These are phyloP conservation scores for Microtus ochrogaster DNA, from an alignment of 2,113 vertebrate genomes.

Conservation along the genomic window DNA sequence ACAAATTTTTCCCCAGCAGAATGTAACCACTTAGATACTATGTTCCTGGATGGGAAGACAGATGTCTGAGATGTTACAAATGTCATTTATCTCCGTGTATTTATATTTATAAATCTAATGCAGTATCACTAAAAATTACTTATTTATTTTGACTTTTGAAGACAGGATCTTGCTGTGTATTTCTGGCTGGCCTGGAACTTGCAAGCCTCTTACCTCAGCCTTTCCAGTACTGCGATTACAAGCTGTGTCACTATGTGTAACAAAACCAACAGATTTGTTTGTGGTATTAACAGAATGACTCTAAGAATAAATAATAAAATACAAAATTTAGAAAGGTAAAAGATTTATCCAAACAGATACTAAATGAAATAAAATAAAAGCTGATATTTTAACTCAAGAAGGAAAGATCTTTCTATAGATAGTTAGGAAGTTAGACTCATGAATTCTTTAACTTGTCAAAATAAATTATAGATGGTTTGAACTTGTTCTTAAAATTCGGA, in stretches of 20 bases:
- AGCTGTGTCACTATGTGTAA: too few species aligned
- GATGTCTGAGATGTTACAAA: background rate
- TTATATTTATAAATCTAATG: slow-evolving; percentile 27
- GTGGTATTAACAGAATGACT: slow-evolving; percentile 43
- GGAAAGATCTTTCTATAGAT: background rate
- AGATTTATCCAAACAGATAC: background rate
- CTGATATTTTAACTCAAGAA: slow-evolving; percentile 3
- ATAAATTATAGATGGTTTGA: slow-evolving; percentile 48
- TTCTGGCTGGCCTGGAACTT: background rate
- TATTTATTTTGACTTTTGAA: background rate
- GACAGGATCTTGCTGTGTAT: background rate
- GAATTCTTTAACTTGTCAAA: slow-evolving; percentile 46
- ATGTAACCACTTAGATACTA: background rate
- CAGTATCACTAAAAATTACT: slow-evolving; percentile 13
- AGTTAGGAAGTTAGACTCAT: background rate
- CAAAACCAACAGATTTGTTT: slow-evolving; percentile 15
- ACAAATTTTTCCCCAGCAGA: background rate
- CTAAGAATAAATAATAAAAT: slow-evolving; percentile 17
- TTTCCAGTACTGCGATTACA: background rate
- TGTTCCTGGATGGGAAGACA: background rate
- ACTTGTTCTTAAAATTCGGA: slow-evolving; percentile 20
- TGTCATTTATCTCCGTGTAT: background rate
- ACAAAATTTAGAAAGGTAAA: background rate
- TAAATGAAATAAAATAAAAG: slow-evolving; percentile 18
- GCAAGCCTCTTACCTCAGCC: background rate